A percentile compares a stretch with the other conserved stretches of the same genome.
phyloP scores from a whole-genome alignment of 2,113 vertebrate species.

The Epinephelus moara region DNA sequence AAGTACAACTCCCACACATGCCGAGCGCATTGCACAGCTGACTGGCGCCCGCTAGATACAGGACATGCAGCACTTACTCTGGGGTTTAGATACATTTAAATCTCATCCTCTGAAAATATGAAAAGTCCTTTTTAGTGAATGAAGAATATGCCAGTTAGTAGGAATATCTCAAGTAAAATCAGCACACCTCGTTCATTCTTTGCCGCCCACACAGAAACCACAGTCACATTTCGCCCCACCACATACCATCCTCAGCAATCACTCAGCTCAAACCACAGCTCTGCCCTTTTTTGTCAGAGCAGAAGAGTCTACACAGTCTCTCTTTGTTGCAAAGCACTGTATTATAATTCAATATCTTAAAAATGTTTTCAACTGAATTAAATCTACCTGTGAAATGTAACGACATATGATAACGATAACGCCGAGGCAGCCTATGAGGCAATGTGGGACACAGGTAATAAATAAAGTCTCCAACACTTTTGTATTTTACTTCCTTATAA shows the following conservation, averaged over 20 bases:
- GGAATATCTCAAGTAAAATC: not conserved
- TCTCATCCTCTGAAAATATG: not conserved
- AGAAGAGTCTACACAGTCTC: not conserved
- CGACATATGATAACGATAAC: not conserved
- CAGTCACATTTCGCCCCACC: constrained; percentile 22
- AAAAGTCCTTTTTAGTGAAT: not conserved
- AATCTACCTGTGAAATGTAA: not conserved
- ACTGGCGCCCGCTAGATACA: not conserved
- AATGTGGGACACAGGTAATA: not conserved
- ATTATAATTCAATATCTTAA: not conserved
- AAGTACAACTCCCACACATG: not conserved
- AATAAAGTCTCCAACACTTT: not conserved
- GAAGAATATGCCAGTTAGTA: not conserved
- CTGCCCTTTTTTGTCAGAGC: not conserved
- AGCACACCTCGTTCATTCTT: not conserved
- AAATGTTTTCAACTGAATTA: not conserved
- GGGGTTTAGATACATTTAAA: not conserved
- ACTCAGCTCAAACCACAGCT: constrained; percentile 5
- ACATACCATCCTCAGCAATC: constrained; percentile 16
- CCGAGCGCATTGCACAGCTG: not conserved
- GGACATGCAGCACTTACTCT: not conserved
- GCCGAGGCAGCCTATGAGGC: not conserved
- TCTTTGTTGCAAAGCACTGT: not conserved
- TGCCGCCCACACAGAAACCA: constrained; percentile 13
- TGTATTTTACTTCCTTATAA: not conserved